Evolutionary conservation across 2,113 vertebrate species (phyloP), one percentile per base, ranked within the genome.

Genomic region (Pomatorhinus ruficollis): DNA sequence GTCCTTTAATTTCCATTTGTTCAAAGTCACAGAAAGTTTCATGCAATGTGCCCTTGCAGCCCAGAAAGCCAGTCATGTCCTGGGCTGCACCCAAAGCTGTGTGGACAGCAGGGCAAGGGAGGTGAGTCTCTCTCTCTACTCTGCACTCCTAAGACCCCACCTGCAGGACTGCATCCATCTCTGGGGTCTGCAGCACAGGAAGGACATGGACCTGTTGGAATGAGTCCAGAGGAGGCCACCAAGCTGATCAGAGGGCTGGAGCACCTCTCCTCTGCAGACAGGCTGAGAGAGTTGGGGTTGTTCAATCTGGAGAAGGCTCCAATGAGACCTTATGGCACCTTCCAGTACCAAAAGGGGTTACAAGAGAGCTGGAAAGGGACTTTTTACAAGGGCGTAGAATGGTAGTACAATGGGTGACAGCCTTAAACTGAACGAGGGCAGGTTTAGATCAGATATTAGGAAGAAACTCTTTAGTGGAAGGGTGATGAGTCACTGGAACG

Each of bases 131-230:
- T 25, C 18, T 42, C 12, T 28, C 56, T 42, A 3, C 22, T 56
- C 40, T 63, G 35, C 25, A 13, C 21, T 42, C 1, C 0, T 28
- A 8, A 77, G 40, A 83, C 0, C 22, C 15, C 42, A 42, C 7
- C 42, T 70, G 35, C 64, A 50, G 42, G 0, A 27, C 12, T 77
- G 22, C 22, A 56, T 70, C 37, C 71, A 56, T 22, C 25, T 15
- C 63, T 69, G 47, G 10, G 25, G 8, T 25, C 7, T 15, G 6
- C 56, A 63, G 47, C 31, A 35, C 18, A 56, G 22, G 31, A 27
- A 49, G 18, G 27, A 33, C 54, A 42, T 23, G 22, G 21, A 61
- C 6, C 8, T 42, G 7, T 24, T 33, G 42, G 42, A 83, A 1
- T 0, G 0, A 13, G 35, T 20, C 31, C 31, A 33, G 8, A 56